These are phyloP conservation scores for Hydrotaea diabolus DNA, from an alignment of 2,888 invertebrate genomes.

Conservation along the genomic window DNA sequence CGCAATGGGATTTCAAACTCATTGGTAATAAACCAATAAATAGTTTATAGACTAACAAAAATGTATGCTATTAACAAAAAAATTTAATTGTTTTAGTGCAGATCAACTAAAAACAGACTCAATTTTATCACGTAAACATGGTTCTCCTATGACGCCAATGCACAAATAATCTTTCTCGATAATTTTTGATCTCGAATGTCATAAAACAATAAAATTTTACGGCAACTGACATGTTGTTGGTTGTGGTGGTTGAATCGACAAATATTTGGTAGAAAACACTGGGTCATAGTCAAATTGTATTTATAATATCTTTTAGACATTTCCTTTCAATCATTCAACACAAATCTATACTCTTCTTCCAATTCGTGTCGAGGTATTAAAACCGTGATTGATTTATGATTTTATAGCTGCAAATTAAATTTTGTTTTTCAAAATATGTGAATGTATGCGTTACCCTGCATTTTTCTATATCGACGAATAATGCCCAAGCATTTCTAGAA, in stretches of 20 bases:
- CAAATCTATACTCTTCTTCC: background rate
- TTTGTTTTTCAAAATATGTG: background rate
- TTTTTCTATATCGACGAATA: background rate
- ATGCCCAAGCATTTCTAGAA: background rate
- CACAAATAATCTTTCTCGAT: slow-evolving; percentile 23
- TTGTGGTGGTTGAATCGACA: background rate
- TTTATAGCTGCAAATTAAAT: slow-evolving; percentile 63
- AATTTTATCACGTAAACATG: slow-evolving; percentile 21
- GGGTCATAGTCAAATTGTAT: slow-evolving; percentile 14
- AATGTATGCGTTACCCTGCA: too few relatives aligned
- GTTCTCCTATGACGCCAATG: slow-evolving; percentile 43
- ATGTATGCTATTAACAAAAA: slow-evolving; percentile 20
- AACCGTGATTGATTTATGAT: slow-evolving; percentile 57
- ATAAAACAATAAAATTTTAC: slow-evolving; percentile 54
- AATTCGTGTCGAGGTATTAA: slow-evolving; percentile 2
- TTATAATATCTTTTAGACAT: background rate
- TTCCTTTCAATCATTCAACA: background rate
- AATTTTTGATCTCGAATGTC: slow-evolving; percentile 46
- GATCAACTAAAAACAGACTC: background rate
- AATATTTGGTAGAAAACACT: background rate
- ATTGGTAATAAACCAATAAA: slow-evolving; percentile 48
- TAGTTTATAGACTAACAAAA: slow-evolving; percentile 18
- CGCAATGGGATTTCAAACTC: background rate
- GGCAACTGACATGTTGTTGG: background rate
- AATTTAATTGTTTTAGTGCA: slow-evolving; percentile 26